Evolutionary conservation across 2,888 invertebrate species (phyloP).

Genomic region (Neuroscelio doddi): DNA sequence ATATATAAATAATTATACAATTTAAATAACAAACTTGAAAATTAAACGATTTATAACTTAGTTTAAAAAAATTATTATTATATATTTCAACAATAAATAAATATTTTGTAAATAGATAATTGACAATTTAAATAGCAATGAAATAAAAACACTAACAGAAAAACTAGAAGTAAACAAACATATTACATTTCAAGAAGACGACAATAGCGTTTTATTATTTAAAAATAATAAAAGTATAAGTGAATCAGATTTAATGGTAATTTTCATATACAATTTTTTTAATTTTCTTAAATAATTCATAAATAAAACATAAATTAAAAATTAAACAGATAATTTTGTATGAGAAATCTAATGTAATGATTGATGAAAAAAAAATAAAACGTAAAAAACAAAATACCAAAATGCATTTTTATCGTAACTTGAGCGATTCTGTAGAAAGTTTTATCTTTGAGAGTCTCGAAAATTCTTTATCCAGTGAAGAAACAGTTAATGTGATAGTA

Average conservation of each 20-base stretch:
- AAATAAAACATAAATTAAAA: not conserved
- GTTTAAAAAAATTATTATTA: no score
- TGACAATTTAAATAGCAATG: not conserved
- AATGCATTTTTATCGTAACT: conserved; percentile 45
- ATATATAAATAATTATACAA: no score
- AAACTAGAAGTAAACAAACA: conserved; percentile 43
- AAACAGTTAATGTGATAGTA: no score
- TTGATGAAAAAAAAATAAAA: conserved; percentile 56
- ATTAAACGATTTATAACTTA: no score
- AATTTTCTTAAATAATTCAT: conserved; percentile 1
- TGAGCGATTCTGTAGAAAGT: no score
- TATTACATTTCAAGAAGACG: conserved; percentile 36
- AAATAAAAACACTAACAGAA: not conserved
- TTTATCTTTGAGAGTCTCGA: no score
- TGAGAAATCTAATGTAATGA: conserved; percentile 55
- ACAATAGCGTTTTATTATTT: not conserved
- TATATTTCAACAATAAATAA: no score
- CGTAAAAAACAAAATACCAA: conserved; percentile 48
- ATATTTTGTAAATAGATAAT: no score
- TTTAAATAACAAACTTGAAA: not conserved
- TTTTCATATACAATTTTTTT: no score
- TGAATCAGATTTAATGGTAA: not conserved
- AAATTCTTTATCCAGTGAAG: no score
- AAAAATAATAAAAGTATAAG: not conserved
- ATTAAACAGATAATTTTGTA: conserved; percentile 56